Base-by-base conservation (phyloP, 1,140 invertebrate species). In the Brachionus manjavacas region DNA sequence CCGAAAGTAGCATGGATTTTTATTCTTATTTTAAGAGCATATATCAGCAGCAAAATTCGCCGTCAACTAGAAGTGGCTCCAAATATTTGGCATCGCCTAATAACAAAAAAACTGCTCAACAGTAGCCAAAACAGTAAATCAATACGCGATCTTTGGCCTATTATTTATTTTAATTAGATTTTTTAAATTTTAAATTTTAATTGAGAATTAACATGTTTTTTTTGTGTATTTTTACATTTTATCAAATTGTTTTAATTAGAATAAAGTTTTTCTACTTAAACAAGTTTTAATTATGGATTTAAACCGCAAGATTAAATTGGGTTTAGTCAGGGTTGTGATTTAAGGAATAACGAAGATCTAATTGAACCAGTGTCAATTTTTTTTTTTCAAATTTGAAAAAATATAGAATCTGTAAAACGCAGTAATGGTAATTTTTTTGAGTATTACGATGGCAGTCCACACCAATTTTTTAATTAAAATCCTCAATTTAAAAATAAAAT, bases 1-100 rank as follows among this genome's bases (percentile, higher is more conserved):
- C 9, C 3, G 43, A 76, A 25, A 12, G 2, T 25, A 23, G 41
- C 25, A 25, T 76, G 4, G 72, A 76, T 28, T 76, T 76, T 46
- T 76, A 76, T 76, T 25, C 20, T 1, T 76, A 76, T 76, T 76
- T 76, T 76, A 76, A 76, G 46, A 76, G 46, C 46, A 35, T 76
- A 28, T 76, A 76, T 49, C 72, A 76, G 35, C 68, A 72, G 16
- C 39, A 72, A 72, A 41, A 41, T 12, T 72, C 16, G 20, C 68
- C 68, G 11, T 20, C 12, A 2, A 20, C 35, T 6, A 41, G 41
- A 72, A 72, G 31, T 41, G 7, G 7, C n/a, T 7, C 35, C 16
- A 72, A 72, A 39, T 70, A 31, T 70, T 70, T 70, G 31, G 4
- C 20, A 35, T 41, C 68, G 39, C n/a, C 68, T 68, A 20, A 20